Percentiles rank a stretch among this genome's conserved stretches.
phyloP scores from a whole-genome alignment of 2,113 vertebrate species.

The Todiramphus saurophagus region DNA sequence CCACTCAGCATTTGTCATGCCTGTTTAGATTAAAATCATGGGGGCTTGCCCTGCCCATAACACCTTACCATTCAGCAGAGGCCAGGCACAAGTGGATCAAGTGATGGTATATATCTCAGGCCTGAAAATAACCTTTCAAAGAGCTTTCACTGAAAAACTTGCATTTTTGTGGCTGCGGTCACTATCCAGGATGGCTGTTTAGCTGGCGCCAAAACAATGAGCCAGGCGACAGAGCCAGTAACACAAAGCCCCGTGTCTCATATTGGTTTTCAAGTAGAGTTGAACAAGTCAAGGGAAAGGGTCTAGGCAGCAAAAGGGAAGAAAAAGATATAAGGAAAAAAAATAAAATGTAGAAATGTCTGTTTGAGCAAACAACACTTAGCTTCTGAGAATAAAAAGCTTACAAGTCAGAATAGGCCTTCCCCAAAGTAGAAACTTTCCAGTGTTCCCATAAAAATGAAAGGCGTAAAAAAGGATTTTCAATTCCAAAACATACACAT shows the following conservation, averaged over 20 bases:
- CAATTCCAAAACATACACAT: constrained; percentile 49
- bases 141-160: background rate
- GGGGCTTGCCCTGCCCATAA: background rate
- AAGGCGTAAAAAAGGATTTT: constrained; percentile 50
- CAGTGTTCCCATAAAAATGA: constrained; percentile 47
- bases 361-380: background rate
- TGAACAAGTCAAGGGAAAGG: background rate
- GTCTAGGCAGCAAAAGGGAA: background rate
- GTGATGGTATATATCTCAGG: background rate
- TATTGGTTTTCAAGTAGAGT: background rate
- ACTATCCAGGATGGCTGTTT: background rate
- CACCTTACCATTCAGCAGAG: background rate
- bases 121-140: background rate
- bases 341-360: background rate
- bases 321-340: background rate
- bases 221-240: background rate
- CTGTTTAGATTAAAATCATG: background rate
- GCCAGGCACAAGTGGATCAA: background rate
- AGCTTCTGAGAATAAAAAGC: constrained; percentile 8
- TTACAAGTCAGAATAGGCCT: background rate
- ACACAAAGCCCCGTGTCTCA: background rate
- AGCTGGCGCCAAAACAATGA: background rate
- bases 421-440: constrained; percentile 42
- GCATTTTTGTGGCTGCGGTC: background rate
- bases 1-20: background rate